Evolutionary conservation across 2,888 invertebrate genomes (phyloP).

Genomic region (Synanthedon formicaeformis): DNA sequence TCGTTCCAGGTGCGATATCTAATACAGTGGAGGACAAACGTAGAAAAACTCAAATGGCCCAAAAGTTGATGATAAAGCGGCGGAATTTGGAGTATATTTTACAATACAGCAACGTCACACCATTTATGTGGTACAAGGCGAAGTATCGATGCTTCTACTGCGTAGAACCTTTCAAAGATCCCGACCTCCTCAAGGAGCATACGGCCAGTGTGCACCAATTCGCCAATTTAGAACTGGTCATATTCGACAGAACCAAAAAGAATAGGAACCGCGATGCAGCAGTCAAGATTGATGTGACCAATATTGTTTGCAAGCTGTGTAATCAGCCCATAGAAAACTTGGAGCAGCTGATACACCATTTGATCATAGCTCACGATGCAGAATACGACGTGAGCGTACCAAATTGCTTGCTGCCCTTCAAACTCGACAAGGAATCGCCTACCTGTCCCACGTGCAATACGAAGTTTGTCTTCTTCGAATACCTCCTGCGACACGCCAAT

Average conservation of each 20-base stretch:
- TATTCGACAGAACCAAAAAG: slow-evolving; percentile 51
- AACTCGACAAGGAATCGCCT: slow-evolving; percentile 45
- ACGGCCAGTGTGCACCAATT: slow-evolving; percentile 36
- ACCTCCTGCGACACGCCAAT: slow-evolving; percentile 51
- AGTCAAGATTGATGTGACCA: slow-evolving; percentile 55
- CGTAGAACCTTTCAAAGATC: slow-evolving; percentile 47
- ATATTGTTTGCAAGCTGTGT: slow-evolving; percentile 48
- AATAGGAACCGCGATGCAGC: slow-evolving; percentile 58
- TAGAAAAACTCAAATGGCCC: slow-evolving; percentile 51
- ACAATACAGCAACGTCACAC: slow-evolving; percentile 54
- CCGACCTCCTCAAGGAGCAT: slow-evolving; percentile 37
- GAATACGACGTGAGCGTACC: slow-evolving; percentile 55
- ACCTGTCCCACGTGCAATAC: slow-evolving; percentile 53
- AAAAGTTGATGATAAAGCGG: slow-evolving; percentile 46
- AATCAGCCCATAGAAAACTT: slow-evolving; percentile 28
- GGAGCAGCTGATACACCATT: slow-evolving; percentile 53
- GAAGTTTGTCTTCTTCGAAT: slow-evolving; percentile 59
- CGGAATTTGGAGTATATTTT: slow-evolving; percentile 56
- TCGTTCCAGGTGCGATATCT: slow-evolving; percentile 56
- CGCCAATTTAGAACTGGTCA: slow-evolving; percentile 46
- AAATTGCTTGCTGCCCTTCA: slow-evolving; percentile 55
- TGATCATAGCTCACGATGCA: slow-evolving; percentile 58
- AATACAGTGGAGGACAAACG: slow-evolving; percentile 47
- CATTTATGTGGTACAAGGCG: slow-evolving; percentile 58
- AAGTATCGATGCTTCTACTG: slow-evolving; percentile 58